phyloP scores from a whole-genome alignment of 1,140 invertebrate genomes.

The Olivierus martensii region DNA sequence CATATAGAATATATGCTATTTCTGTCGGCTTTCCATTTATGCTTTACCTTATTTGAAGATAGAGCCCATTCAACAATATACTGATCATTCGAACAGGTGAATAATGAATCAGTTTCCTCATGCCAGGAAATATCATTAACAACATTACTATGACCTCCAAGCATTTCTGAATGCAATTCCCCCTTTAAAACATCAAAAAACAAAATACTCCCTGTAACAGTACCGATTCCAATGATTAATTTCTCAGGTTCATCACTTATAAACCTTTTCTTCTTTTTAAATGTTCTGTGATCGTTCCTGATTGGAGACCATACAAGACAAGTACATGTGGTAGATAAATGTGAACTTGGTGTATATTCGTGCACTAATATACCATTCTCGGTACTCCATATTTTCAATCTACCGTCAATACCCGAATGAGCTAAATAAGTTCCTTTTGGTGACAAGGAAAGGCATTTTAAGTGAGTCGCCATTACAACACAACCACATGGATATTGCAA shows the following conservation, averaged over 20 bases:
- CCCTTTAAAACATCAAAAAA: not conserved
- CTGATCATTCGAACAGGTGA: slow-evolving; percentile 7
- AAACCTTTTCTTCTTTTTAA: not conserved
- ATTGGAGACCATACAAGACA: slow-evolving; percentile 54
- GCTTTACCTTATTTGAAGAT: not conserved
- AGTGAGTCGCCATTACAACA: no score
- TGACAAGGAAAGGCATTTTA: slow-evolving; percentile 24
- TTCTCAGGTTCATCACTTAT: not conserved
- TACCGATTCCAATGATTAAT: not conserved
- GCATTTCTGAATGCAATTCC: not conserved
- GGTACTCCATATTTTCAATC: slow-evolving; percentile 69
- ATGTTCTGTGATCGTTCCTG: slow-evolving; percentile 29
- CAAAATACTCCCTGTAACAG: not conserved
- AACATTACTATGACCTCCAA: slow-evolving; percentile 2
- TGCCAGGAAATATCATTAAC: slow-evolving; percentile 10
- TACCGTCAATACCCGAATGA: slow-evolving; percentile 54
- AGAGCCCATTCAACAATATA: slow-evolving; percentile 9
- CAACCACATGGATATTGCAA: no score
- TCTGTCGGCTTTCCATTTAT: slow-evolving; percentile 10
- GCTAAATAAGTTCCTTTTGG: slow-evolving; percentile 54
- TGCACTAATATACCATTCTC: slow-evolving; percentile 54
- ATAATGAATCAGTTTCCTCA: slow-evolving; percentile 1
- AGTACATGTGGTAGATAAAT: slow-evolving; percentile 57
- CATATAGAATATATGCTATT: slow-evolving; percentile 3
- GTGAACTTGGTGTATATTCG: slow-evolving; percentile 66